Evolutionary conservation across 2,888 invertebrate genomes (phyloP).

Genomic region (Hofmannophila pseudospretella): DNA sequence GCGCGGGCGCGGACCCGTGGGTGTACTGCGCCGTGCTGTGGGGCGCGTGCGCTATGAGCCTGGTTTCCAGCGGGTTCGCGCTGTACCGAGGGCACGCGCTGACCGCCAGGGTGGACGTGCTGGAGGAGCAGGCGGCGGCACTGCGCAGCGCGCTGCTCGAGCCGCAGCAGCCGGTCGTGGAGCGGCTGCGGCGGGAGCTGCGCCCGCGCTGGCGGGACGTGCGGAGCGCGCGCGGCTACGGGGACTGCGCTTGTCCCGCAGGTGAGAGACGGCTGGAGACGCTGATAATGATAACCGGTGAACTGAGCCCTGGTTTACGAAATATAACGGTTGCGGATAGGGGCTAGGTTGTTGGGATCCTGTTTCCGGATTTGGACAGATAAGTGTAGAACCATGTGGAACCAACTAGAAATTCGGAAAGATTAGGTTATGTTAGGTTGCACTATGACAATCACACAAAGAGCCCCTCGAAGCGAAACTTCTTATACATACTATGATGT

Average conservation of each 20-base stretch:
- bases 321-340: too few relatives aligned
- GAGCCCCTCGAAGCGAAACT: too few relatives aligned
- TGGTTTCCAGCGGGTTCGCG: slow-evolving; percentile 79
- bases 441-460: too few relatives aligned
- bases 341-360: too few relatives aligned
- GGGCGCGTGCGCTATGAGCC: slow-evolving; percentile 82
- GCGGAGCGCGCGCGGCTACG: slow-evolving; percentile 75
- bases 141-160: slow-evolving; percentile 72
- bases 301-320: too few relatives aligned
- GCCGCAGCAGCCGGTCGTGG: slow-evolving; percentile 73
- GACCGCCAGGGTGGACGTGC: slow-evolving; percentile 65
- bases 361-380: too few relatives aligned
- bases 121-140: slow-evolving; percentile 77
- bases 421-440: too few relatives aligned
- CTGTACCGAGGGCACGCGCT: slow-evolving; percentile 77
- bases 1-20: slow-evolving; percentile 54
- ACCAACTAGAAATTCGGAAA: too few relatives aligned
- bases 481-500: too few relatives aligned
- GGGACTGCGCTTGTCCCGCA: slow-evolving; percentile 85
- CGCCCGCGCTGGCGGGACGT: slow-evolving; percentile 49
- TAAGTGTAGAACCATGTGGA: too few relatives aligned
- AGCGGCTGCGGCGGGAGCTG: slow-evolving; percentile 75
- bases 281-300: too few relatives aligned
- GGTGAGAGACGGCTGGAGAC: too few relatives aligned
- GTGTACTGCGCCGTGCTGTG: slow-evolving; percentile 75